Evolutionary conservation across 2,113 vertebrate species (phyloP), one percentile per base, ranked within the genome.

Genomic region (Labeo catla): DNA sequence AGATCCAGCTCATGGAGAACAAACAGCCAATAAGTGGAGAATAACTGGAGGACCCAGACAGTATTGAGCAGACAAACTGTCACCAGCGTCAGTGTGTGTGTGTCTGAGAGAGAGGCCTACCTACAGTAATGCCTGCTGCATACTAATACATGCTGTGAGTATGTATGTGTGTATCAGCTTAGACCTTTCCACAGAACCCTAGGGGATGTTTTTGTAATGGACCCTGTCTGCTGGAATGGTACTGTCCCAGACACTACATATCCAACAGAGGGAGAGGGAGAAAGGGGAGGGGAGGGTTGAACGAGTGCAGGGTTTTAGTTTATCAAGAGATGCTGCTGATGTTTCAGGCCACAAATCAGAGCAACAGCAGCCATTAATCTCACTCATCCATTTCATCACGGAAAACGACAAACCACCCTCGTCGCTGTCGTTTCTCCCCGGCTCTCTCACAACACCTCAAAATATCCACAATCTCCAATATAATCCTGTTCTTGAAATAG

Each of bases 221-320:
- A 94, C 95, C 95, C 94, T 93, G 94, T 95, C 95, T 95, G 90
- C 77, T 1, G 2, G 87, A 94, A 94, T 94, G 94, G 94, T 95
- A 92, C 89, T 92, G 92, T 89, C 95, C 92, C 91, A 95, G 94
- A 95, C 94, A 89, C 89, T 19, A 61, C 12, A 23, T 73, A 49
- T 54, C 66, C 49, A 66, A 47, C 9, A 68, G 77, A 76, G 50
- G 28, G 59, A 68, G 57, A 61, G 54, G 2, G 39, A 23, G 45
- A 72, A 11, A 34, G 57, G 5, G 85, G 13, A 50, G 21, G 39
- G 28, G 34, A 49, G 54, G 57, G 70, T 61, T n/a, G 50, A 91
- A 88, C 87, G 89, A 91, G 76, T 87, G 84, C 36, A 73, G 50
- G 66, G 7, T 76, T 88, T 86, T 80, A 73, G 73, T 84, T 80